Percentiles rank a stretch among this genome's conserved stretches.
Conservation (phyloP, 2,113 vertebrate species). For the Tauraco erythrolophus region DNA sequence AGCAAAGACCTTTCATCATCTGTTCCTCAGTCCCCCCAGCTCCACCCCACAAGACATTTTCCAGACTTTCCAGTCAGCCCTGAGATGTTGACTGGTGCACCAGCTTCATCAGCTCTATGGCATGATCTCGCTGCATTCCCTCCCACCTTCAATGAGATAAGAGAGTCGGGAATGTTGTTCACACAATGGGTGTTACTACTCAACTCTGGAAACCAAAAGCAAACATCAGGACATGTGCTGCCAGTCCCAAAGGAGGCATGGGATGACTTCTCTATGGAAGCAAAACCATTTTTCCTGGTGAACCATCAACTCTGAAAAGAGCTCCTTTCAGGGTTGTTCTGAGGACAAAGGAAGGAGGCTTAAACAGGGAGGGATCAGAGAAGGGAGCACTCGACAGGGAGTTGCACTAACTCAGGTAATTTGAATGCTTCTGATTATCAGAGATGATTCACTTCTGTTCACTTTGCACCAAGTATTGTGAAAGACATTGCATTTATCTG, state of each 20-base stretch:
- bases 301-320: not conserved
- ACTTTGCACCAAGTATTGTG: constrained; percentile 47
- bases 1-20: constrained; percentile 46
- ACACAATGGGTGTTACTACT: constrained; percentile 40
- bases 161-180: constrained; percentile 49
- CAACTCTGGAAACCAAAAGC: constrained; percentile 29
- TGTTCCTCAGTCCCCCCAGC: constrained; percentile 40
- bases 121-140: constrained; percentile 64
- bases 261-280: not conserved
- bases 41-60: constrained; percentile 56
- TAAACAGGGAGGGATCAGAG: not conserved
- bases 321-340: not conserved
- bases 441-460: constrained; percentile 68
- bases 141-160: constrained; percentile 60
- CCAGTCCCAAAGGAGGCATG: not conserved
- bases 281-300: not conserved
- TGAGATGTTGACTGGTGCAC: constrained; percentile 53
- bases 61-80: constrained; percentile 68
- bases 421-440: constrained; percentile 61
- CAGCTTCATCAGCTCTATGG: constrained; percentile 60
- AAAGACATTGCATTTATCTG: constrained; percentile 57
- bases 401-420: constrained; percentile 32
- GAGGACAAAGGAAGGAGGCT: not conserved
- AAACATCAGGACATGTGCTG: not conserved
- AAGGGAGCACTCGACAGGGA: constrained; percentile 20